Base-by-base conservation (phyloP, 2,888 invertebrate genomes). In the Maniola hyperantus region DNA sequence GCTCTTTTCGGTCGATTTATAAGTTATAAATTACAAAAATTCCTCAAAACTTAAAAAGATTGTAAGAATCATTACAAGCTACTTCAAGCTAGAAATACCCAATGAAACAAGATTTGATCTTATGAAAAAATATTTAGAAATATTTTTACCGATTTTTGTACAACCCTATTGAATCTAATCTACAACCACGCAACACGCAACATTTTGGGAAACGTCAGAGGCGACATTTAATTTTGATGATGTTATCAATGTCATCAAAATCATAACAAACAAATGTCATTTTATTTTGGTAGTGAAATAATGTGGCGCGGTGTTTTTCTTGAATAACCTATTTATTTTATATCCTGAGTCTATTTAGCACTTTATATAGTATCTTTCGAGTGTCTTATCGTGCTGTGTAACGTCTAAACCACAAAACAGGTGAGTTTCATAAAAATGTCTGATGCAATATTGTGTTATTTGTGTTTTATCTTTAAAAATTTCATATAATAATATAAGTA, bases 401-500 rank as follows among this genome's bases (percentile, higher is more conserved):
- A 20, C 13, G 11, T 42, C 0, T 13, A 4, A 57, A 39, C 18
- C 15, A 26, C 2, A 42, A 20, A 42, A 42, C 20, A 11, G 42
- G 57, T 57, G 42, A 42, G 42, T 57, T 57, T 57, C 20, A 57
- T 42, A 57, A 57, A 18, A 11, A 39, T 36, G 7, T 20, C 42
- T 59, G 59, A 48, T 48, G 34, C 15, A 59, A 59, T 48, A n/a
- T 59, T 59, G n/a, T 59, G 33, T 15, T 58, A 15, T 13, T 33
- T 6, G 1, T 44, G 6, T 44, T 58, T 7, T 7, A 13, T 0
- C 6, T 6, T n/a, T n/a, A n/a, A n/a, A n/a, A n/a, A n/a, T n/a
- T n/a, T n/a, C n/a, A n/a, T n/a, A n/a, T n/a, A n/a, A n/a, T n/a
- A n/a, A n/a, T n/a, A n/a, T n/a, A n/a, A n/a, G n/a, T 18, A 15